phyloP scores from a whole-genome alignment of 2,888 invertebrate genomes.

The Vanessa cardui region DNA sequence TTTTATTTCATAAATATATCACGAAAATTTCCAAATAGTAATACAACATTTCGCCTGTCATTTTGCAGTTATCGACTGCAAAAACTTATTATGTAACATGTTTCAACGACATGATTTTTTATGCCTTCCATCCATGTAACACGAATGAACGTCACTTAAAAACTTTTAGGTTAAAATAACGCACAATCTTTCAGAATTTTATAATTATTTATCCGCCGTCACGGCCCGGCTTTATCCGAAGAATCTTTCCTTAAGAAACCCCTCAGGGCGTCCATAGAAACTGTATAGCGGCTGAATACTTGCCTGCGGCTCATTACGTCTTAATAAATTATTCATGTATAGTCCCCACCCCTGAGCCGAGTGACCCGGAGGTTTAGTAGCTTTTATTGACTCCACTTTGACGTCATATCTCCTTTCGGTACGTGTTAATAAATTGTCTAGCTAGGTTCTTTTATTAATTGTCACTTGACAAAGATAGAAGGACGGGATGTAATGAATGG shows the following conservation, averaged over 20 bases:
- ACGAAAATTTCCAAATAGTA: too few species aligned
- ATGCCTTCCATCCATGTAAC: background rate
- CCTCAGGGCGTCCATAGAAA: constrained; percentile 49
- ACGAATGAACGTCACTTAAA: background rate
- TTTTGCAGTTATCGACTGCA: too few species aligned
- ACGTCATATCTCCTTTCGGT: constrained; percentile 27
- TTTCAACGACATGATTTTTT: too few species aligned
- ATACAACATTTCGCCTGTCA: too few species aligned
- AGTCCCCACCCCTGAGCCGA: constrained; percentile 46
- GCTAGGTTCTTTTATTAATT: constrained; percentile 2
- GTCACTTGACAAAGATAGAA: constrained; percentile 15
- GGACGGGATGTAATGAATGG: background rate
- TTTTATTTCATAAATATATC: too few species aligned
- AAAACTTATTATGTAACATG: too few species aligned
- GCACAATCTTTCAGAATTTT: constrained; percentile 17
- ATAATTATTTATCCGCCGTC: constrained; percentile 8
- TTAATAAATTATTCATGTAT: constrained; percentile 74
- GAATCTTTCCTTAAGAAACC: constrained; percentile 27
- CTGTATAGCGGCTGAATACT: constrained; percentile 59
- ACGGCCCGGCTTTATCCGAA: constrained; percentile 10
- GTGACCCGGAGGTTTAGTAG: constrained; percentile 35
- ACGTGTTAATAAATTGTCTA: constrained; percentile 25
- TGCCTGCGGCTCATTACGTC: constrained; percentile 74
- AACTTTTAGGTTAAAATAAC: constrained; percentile 5
- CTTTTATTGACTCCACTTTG: constrained; percentile 34